A percentile compares a stretch with the other conserved stretches of the same genome.
Conservation (phyloP, 2,888 invertebrate genomes). For the Euproctis similis region DNA sequence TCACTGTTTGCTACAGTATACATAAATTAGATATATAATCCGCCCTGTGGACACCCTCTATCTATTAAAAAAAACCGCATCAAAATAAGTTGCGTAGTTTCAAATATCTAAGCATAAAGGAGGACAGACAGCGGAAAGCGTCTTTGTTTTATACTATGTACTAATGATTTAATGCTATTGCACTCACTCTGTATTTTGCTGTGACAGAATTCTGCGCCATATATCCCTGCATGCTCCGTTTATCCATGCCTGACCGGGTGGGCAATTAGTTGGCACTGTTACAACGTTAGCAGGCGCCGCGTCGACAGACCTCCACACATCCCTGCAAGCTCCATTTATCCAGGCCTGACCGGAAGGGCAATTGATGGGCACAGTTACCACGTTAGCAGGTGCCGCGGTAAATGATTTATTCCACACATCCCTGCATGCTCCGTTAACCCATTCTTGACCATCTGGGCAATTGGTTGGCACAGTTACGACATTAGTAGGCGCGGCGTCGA, state of each 20-base stretch:
- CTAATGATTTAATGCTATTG: no score
- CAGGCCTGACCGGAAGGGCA: slow-evolving; percentile 15
- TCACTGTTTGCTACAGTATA: no score
- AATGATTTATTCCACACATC: slow-evolving; percentile 11
- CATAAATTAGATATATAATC: no score
- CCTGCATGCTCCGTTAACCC: slow-evolving; percentile 1
- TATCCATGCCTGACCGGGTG: slow-evolving; percentile 14
- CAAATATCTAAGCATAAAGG: no score
- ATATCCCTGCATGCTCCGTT: slow-evolving; percentile 20
- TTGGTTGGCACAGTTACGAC: slow-evolving; percentile 1
- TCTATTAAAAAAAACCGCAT: no score
- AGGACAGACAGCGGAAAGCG: no score
- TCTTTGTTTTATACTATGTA: no score
- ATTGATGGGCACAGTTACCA: slow-evolving; percentile 13
- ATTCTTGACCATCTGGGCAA: slow-evolving; percentile 1
- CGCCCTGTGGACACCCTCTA: no score
- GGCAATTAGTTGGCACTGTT: slow-evolving; percentile 29
- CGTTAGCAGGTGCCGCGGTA: slow-evolving; percentile 4
- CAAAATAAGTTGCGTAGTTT: no score
- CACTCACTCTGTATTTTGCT: no score
- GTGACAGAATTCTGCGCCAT: no score
- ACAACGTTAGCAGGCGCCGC: slow-evolving; percentile 16
- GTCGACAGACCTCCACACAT: slow-evolving; percentile 8
- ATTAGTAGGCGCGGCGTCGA: not conserved
- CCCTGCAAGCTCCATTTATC: slow-evolving; percentile 12